phyloP scores from a whole-genome alignment of 2,888 invertebrate genomes.

The Allacma fusca region DNA sequence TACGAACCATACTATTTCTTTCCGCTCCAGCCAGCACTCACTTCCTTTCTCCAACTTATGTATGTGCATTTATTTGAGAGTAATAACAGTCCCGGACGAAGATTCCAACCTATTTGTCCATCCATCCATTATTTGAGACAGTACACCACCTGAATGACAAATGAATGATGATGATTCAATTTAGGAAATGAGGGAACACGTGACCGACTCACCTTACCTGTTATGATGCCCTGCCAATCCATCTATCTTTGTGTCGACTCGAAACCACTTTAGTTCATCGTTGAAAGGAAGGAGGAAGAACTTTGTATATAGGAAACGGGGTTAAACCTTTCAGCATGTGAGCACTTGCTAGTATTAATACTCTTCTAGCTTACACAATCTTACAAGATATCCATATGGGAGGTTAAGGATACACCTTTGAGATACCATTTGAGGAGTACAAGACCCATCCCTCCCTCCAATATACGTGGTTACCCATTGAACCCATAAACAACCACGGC shows the following conservation, averaged over 20 bases:
- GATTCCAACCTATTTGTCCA: not conserved
- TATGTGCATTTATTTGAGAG: not conserved
- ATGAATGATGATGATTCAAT: slow-evolving; percentile 55
- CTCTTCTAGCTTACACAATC: no score
- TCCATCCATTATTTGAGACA: slow-evolving; percentile 32
- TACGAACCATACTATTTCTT: no score
- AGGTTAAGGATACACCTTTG: no score
- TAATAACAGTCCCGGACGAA: not conserved
- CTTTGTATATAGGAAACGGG: no score
- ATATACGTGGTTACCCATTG: slow-evolving; percentile 3
- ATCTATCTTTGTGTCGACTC: slow-evolving; percentile 14
- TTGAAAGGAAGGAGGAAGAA: not conserved
- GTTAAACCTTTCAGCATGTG: no score
- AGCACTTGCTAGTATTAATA: no score
- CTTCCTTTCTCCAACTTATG: not conserved
- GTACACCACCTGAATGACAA: slow-evolving; percentile 31
- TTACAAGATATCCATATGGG: no score
- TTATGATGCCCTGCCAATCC: slow-evolving; percentile 3
- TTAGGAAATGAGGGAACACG: slow-evolving; percentile 56
- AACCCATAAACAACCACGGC: slow-evolving; percentile 10
- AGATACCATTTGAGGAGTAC: no score
- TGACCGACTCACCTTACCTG: slow-evolving; percentile 20
- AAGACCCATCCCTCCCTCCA: not conserved
- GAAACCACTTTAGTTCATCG: not conserved
- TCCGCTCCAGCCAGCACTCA: no score